A percentile compares a stretch with the other conserved stretches of the same genome.
Conservation (phyloP, 2,797 vertebrate species). For the Pampus argenteus region DNA sequence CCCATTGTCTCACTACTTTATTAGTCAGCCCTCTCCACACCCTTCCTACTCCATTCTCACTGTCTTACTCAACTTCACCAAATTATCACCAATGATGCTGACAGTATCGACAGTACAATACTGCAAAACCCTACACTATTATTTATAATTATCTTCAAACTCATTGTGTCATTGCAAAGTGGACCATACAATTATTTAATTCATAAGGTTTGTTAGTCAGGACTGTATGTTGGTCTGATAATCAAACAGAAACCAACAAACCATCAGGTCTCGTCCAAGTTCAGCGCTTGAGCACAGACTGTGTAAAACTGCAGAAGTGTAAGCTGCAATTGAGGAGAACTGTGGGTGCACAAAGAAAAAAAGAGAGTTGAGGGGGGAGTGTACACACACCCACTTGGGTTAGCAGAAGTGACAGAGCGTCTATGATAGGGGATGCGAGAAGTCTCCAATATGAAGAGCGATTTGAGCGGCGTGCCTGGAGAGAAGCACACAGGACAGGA, state of each 20-base stretch:
- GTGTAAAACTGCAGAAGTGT: conserved; percentile 27
- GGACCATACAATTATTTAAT: conserved; percentile 12
- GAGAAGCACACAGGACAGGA: conserved; percentile 57
- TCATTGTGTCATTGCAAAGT: not conserved
- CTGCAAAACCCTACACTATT: not conserved
- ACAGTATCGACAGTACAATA: not conserved
- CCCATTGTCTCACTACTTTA: conserved; percentile 73
- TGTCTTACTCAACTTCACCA: conserved; percentile 36
- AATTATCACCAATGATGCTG: not conserved
- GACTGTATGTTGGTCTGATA: conserved; percentile 8
- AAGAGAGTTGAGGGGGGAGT: conserved; percentile 32
- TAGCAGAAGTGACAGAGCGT: conserved; percentile 76
- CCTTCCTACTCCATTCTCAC: not conserved
- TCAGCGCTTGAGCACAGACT: conserved; percentile 4
- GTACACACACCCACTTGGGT: conserved; percentile 70
- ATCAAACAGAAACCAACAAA: conserved; percentile 24
- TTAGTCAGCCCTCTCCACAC: conserved; percentile 60
- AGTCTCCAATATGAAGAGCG: conserved; percentile 68
- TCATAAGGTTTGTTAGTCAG: conserved; percentile 12
- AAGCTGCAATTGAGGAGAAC: conserved; percentile 44
- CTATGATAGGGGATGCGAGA: conserved; percentile 69
- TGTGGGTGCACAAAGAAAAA: conserved; percentile 39
- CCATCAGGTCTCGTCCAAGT: conserved; percentile 21
- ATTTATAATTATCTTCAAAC: conserved; percentile 6
- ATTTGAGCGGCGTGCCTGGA: conserved; percentile 68